Evolutionary conservation across 2,113 vertebrate genomes (phyloP), one percentile per base, ranked within the genome.

Genomic region (Perca schrenkii): DNA sequence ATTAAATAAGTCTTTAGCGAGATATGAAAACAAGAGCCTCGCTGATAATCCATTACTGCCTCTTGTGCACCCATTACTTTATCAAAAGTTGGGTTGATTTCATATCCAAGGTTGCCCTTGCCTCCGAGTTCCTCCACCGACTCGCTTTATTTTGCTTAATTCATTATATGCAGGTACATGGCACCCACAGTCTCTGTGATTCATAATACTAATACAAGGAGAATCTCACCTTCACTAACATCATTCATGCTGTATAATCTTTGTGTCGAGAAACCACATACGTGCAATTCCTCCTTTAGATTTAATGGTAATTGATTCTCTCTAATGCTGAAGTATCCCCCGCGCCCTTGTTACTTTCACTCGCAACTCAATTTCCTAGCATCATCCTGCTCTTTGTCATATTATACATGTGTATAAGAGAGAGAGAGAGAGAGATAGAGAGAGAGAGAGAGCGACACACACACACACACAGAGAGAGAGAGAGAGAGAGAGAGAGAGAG

Each of bases 251-350:
- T 40, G 71, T 76, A 60, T 83, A 87, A 92, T 88, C 79, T 86
- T 80, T 83, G 78, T 73, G 64, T 89, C 14, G 63, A 80, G 81
- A 84, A 86, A 87, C 86, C 69, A 84, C 85, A 91, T 77, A 87
- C 8, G 47, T 82, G 81, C 81, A 91, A 82, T 89, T 88, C 89
- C 77, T 91, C 77, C 83, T 79, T 87, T 79, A 86, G 77, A 90
- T 90, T 82, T 85, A 86, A 86, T 78, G 85, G 79, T 89, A 91
- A 91, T 86, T 89, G 82, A 93, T 90, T 92, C 80, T 83, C 84
- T 80, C 82, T 89, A 78, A 84, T 91, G 81, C 82, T 73, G 74
- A 85, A 86, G 89, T 80, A 88, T 86, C 82, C 75, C 73, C 43
- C 3, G 19, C 77, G 84, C 85, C 89, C 89, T 93, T 92, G 86